Evolutionary conservation across 2,888 invertebrate species (phyloP), one percentile per base, ranked within the genome.

Genomic region (Erebia palarica): DNA sequence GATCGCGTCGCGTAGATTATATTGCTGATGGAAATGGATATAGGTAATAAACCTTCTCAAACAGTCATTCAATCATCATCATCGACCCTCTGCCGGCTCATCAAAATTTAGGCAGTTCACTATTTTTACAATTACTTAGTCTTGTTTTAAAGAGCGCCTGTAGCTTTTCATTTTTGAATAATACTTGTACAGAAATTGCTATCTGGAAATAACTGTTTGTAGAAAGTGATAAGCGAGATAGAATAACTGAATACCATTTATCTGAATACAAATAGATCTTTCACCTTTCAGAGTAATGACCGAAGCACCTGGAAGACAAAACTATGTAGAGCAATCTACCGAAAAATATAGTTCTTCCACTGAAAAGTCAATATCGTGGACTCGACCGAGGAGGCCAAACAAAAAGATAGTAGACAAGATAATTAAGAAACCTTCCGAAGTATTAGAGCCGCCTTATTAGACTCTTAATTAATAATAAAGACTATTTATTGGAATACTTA

Each of bases 21-120:
- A 82, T 95, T 3, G 95, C 96, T 3, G 96, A 96, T 84, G 85
- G 93, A 13, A 85, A 83, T 5, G 96, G 96, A 42, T 96, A 95
- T 82, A 95, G 96, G 96, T 95, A 83, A 13, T 3, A n/a, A 7
- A 7, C 36, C 7, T 36, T 36, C 36, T 36, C 36, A 36, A 36
- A 7, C 36, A 7, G 36, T 36, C 7, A 36, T 36, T 5, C 36
- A 36, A 36, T 36, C 36, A 27, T 27, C 36, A 27, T 27, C 27
- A 27, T 3, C 3, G 3, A 27, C 1, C 36, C 7, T 36, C 7
- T 36, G 36, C 36, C 7, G 36, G 36, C 36, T 7, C 36, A 7
- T 7, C 1, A 36, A 0, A 36, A 36, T 36, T 7, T 7, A 7
- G 36, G 36, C 36, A 36, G 36, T 36, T 36, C 7, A 36, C 36